phyloP scores from a whole-genome alignment of 2,888 invertebrate species.

The Hyles lineata region DNA sequence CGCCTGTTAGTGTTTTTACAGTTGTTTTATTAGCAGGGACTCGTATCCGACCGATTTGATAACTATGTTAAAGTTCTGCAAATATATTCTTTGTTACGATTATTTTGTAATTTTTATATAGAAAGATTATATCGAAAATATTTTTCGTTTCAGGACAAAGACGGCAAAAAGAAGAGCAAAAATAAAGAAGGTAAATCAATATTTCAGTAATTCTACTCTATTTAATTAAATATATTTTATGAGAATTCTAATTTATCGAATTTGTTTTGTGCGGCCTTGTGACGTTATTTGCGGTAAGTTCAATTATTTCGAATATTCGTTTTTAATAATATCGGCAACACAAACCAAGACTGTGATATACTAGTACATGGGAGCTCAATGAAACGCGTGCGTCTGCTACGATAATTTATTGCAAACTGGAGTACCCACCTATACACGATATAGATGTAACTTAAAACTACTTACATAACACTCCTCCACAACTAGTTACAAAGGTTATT shows the following conservation, averaged over 20 bases:
- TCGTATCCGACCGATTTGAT: neutral
- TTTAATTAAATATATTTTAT: neutral
- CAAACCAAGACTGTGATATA: too few species aligned
- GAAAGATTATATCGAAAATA: neutral
- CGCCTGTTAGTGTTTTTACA: neutral
- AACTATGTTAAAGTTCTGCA: neutral
- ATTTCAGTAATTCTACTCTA: neutral
- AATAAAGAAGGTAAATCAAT: slow-evolving; percentile 92
- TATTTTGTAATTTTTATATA: neutral
- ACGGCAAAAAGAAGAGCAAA: slow-evolving; percentile 93
- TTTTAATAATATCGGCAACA: neutral
- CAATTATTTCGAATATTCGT: neutral
- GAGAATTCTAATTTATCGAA: slow-evolving; percentile 9
- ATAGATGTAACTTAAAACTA: too few species aligned
- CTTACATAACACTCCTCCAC: too few species aligned
- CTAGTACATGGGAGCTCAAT: too few species aligned
- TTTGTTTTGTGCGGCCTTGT: slow-evolving; percentile 26
- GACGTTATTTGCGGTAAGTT: slow-evolving; percentile 33
- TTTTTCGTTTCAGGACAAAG: slow-evolving; percentile 90
- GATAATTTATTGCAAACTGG: too few species aligned
- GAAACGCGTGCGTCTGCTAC: too few species aligned
- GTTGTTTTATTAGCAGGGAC: neutral
- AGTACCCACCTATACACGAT: too few species aligned
- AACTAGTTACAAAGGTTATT: too few species aligned
- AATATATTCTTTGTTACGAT: neutral